Evolutionary conservation across 2,113 vertebrate genomes (phyloP).

Genomic region (Motacilla alba): DNA sequence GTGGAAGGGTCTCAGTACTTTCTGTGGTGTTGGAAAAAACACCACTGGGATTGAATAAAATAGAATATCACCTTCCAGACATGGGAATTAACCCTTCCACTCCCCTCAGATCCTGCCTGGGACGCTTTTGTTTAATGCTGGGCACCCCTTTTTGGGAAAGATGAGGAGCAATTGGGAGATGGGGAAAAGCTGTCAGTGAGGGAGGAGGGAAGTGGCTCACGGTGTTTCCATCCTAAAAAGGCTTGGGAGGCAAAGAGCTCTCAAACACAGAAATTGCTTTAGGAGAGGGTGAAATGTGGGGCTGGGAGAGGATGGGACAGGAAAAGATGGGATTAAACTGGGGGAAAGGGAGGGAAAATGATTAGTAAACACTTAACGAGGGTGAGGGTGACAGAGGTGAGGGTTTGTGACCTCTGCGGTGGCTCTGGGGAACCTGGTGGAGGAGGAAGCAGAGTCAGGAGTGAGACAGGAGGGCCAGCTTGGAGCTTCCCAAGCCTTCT

Average conservation of each 20-base stretch:
- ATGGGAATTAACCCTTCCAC: neutral
- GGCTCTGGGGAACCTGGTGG: neutral
- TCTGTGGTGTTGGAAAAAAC: neutral
- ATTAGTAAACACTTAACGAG: neutral
- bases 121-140: neutral
- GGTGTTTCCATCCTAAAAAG: neutral
- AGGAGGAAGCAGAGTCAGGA: neutral
- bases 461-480: neutral
- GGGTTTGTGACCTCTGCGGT: neutral
- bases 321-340: neutral
- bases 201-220: neutral
- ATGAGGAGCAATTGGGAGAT: neutral
- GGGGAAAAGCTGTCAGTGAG: neutral
- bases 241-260: neutral
- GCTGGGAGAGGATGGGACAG: neutral
- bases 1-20: neutral
- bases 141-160: neutral
- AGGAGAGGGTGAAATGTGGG: neutral
- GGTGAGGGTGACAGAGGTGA: rapidly evolving
- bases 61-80: neutral
- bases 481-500: neutral
- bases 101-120: neutral
- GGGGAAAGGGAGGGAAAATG: neutral
- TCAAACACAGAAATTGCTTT: neutral
- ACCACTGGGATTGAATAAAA: neutral